phyloP scores from a whole-genome alignment of 2,888 invertebrate species.

The Papilio elwesi region DNA sequence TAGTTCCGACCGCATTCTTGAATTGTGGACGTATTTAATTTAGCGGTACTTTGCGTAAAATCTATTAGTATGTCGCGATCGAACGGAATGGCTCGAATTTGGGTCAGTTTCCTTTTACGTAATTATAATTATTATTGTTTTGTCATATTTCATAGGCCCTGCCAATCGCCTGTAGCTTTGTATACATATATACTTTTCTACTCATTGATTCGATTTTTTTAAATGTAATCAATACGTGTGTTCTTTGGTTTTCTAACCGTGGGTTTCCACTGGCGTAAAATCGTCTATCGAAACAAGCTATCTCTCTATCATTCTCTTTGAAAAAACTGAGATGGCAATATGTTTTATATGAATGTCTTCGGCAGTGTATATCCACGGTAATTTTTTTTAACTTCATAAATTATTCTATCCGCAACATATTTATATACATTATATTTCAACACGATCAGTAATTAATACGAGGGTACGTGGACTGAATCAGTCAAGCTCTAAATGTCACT shows the following conservation, averaged over 20 bases:
- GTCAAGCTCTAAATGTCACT: slow-evolving; percentile 31
- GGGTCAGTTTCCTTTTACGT: slow-evolving; percentile 26
- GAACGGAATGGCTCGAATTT: not conserved
- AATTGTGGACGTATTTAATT: slow-evolving; percentile 23
- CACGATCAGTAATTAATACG: not conserved
- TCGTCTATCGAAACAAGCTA: too few relatives aligned
- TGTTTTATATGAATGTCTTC: too few relatives aligned
- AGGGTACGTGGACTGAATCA: slow-evolving; percentile 7
- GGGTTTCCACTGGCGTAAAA: too few relatives aligned
- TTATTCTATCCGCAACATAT: too few relatives aligned
- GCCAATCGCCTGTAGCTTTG: not conserved
- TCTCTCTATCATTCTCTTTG: too few relatives aligned
- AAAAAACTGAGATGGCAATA: too few relatives aligned
- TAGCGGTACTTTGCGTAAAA: slow-evolving; percentile 40
- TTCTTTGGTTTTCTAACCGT: not conserved
- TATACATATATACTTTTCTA: not conserved
- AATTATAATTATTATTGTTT: slow-evolving; percentile 17
- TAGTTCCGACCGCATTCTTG: slow-evolving; percentile 35
- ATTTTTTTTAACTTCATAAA: too few relatives aligned
- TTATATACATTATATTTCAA: not conserved
- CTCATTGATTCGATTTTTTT: not conserved
- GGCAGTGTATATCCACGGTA: too few relatives aligned
- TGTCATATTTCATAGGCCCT: not conserved
- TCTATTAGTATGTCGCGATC: slow-evolving; percentile 1
- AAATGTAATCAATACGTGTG: not conserved